Percentiles rank a stretch among this genome's conserved stretches.
Conservation (phyloP, 2,888 invertebrate species). For the Coleophora deauratella region DNA sequence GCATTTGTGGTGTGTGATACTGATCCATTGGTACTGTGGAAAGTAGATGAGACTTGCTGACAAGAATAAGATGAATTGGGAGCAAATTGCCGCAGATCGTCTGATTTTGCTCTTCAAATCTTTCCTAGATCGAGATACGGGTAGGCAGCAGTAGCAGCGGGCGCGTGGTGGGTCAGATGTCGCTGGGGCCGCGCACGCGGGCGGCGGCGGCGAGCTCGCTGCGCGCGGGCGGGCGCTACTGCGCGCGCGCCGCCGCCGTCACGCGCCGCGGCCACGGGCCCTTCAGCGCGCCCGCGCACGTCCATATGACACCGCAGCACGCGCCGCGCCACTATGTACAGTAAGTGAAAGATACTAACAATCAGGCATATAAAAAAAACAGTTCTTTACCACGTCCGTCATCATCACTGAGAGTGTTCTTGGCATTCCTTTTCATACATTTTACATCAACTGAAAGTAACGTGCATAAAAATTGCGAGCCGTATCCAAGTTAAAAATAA, state of each 20-base stretch:
- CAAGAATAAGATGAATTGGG: too few species aligned
- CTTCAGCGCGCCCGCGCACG: constrained; percentile 84
- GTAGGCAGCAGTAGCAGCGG: constrained; percentile 49
- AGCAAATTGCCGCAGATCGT: too few species aligned
- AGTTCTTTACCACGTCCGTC: too few species aligned
- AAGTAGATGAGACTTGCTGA: too few species aligned
- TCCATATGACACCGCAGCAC: constrained; percentile 79
- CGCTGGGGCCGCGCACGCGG: constrained; percentile 90
- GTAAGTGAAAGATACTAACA: constrained; percentile 33
- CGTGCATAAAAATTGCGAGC: too few species aligned
- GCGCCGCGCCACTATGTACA: constrained; percentile 64
- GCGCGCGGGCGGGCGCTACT: constrained; percentile 88
- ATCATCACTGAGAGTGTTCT: too few species aligned
- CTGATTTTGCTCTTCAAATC: too few species aligned
- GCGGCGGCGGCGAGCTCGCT: constrained; percentile 92
- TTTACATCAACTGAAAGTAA: too few species aligned
- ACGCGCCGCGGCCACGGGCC: constrained; percentile 92
- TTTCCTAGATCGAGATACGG: constrained; percentile 56
- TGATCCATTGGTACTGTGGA: too few species aligned
- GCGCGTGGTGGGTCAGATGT: constrained; percentile 82
- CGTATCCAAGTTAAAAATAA: too few species aligned
- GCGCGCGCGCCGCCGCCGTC: constrained; percentile 90
- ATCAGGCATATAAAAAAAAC: constrained; percentile 3
- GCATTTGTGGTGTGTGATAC: too few species aligned
- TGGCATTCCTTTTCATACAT: too few species aligned